These are phyloP conservation scores for Heteronetta atricapilla DNA, from an alignment of 2,113 vertebrate species.

Conservation along the genomic window DNA sequence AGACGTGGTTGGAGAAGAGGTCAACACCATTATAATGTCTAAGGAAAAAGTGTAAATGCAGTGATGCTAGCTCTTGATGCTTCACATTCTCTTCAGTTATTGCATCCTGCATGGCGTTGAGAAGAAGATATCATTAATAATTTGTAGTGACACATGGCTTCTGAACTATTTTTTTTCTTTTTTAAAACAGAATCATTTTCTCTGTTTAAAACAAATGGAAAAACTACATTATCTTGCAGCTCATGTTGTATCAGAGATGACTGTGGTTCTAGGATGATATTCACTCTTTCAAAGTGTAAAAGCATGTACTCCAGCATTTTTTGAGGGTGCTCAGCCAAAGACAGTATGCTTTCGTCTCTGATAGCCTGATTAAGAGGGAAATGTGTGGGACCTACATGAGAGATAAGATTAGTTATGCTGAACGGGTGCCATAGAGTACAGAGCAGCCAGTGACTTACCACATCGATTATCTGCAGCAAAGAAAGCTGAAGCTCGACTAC, in stretches of 20 bases:
- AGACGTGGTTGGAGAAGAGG: neutral
- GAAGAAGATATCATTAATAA: constrained; percentile 24
- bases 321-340: neutral
- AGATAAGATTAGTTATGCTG: neutral
- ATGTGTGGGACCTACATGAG: neutral
- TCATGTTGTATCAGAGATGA: neutral
- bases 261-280: neutral
- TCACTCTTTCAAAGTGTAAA: constrained; percentile 6
- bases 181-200: neutral
- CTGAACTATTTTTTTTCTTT: neutral
- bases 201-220: constrained; percentile 3
- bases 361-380: neutral
- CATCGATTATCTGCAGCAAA: constrained; percentile 90
- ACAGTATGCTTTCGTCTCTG: neutral
- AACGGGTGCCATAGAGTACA: neutral
- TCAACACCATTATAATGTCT: neutral
- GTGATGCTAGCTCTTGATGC: neutral
- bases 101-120: neutral
- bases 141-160: constrained; percentile 2
- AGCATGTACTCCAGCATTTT: neutral
- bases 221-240: constrained; percentile 11
- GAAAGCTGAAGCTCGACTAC: constrained; percentile 87
- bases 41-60: neutral
- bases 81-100: neutral
- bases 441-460: constrained; percentile 78